Conservation (phyloP, 2,113 vertebrate genomes). For the Hepsetus odoe region DNA sequence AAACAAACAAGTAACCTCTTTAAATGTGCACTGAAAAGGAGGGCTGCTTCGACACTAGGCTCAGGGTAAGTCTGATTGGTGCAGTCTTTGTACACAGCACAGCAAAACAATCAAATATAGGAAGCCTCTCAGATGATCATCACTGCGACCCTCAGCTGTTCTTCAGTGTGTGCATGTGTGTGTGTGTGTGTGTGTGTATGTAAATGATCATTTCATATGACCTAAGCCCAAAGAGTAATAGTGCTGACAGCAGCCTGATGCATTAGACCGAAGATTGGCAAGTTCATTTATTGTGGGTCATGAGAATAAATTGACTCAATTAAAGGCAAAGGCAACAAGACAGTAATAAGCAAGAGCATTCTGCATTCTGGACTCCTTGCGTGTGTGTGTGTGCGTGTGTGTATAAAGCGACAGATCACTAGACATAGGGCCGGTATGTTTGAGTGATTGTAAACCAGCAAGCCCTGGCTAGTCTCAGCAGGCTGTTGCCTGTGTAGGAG, state of each 20-base stretch:
- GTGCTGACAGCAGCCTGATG: conserved; percentile 50
- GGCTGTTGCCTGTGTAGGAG: conserved; percentile 44
- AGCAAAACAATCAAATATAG: no score
- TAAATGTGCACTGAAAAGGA: no score
- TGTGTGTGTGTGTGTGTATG: background rate
- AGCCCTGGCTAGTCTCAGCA: conserved; percentile 75
- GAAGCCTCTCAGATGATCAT: no score
- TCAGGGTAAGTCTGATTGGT: no score
- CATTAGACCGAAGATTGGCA: conserved; percentile 58
- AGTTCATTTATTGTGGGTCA: conserved; percentile 62
- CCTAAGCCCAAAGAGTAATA: conserved; percentile 24
- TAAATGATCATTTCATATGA: conserved; percentile 4
- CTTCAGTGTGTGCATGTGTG: background rate
- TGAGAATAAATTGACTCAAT: conserved; percentile 62
- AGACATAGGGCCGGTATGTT: conserved; percentile 63
- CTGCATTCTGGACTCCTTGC: background rate
- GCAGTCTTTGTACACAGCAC: no score
- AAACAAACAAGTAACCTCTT: no score
- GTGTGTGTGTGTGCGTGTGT: conserved; percentile 24
- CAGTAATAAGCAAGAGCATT: conserved; percentile 47
- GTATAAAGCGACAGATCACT: conserved; percentile 47
- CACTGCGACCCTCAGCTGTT: background rate
- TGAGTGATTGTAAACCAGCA: conserved; percentile 79
- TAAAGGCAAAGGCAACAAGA: conserved; percentile 45
- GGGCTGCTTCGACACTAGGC: no score